These are phyloP conservation scores for Anastrepha ludens DNA, from an alignment of 1,140 invertebrate genomes.

Conservation along the genomic window DNA sequence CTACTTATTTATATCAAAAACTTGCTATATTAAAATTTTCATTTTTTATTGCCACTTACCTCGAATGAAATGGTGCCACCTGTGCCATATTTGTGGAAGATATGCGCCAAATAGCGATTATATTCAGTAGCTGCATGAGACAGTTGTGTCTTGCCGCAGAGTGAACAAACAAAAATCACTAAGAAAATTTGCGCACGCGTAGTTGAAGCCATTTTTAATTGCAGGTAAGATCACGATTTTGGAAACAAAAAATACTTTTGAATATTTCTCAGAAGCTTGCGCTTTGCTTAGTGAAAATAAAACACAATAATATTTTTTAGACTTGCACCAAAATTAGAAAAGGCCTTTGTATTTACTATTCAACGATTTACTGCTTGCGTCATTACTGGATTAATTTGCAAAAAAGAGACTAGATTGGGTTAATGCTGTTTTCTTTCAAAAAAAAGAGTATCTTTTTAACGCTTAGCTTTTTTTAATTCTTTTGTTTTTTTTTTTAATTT, in stretches of 20 bases:
- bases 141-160: not conserved
- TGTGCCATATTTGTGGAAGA: conserved; percentile 79
- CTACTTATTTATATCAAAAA: not conserved
- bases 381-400: no score
- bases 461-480: not conserved
- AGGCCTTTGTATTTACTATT: no score
- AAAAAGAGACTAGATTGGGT: no score
- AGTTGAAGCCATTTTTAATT: conserved; percentile 5
- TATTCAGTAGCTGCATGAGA: conserved; percentile 65
- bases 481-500: not conserved
- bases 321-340: no score
- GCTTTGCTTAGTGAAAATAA: no score
- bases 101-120: conserved; percentile 72
- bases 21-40: not conserved
- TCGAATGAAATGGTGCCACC: conserved; percentile 79
- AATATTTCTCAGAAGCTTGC: not conserved
- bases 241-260: not conserved
- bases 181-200: conserved; percentile 14
- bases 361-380: no score
- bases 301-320: no score
- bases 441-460: no score
- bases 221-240: no score
- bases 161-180: conserved; percentile 14
- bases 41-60: conserved; percentile 71
- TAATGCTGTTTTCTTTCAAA: no score